Conservation (phyloP, 2,888 invertebrate species). For the Lumbricus terrestris region DNA sequence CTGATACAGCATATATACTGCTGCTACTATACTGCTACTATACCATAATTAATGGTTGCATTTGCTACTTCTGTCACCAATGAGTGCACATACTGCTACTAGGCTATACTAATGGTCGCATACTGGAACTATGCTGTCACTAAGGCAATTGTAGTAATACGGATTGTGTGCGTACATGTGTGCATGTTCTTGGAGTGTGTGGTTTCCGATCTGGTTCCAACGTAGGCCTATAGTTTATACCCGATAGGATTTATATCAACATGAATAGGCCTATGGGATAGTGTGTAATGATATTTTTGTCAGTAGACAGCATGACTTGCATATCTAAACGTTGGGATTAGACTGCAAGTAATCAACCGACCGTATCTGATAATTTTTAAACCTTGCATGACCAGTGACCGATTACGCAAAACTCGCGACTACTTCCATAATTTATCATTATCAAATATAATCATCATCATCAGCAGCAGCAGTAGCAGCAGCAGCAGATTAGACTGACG, state of each 20-base stretch:
- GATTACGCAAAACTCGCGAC: not conserved
- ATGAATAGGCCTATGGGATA: no score
- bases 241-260: not conserved
- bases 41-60: no score
- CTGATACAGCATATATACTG: no score
- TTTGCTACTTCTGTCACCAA: no score
- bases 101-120: not conserved
- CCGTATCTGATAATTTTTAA: not conserved
- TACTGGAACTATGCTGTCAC: no score
- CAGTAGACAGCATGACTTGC: not conserved
- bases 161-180: not conserved
- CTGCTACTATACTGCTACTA: no score
- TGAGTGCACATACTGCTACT: no score
- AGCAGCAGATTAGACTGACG: no score
- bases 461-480: no score
- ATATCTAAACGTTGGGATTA: not conserved
- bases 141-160: not conserved
- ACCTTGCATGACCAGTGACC: not conserved
- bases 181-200: not conserved
- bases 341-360: not conserved
- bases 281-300: not conserved
- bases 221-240: not conserved
- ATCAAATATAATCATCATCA: no score
- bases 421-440: not conserved
- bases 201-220: not conserved